These are phyloP conservation scores for Pogonophryne albipinna DNA, from an alignment of 2,797 vertebrate species.

Conservation along the genomic window DNA sequence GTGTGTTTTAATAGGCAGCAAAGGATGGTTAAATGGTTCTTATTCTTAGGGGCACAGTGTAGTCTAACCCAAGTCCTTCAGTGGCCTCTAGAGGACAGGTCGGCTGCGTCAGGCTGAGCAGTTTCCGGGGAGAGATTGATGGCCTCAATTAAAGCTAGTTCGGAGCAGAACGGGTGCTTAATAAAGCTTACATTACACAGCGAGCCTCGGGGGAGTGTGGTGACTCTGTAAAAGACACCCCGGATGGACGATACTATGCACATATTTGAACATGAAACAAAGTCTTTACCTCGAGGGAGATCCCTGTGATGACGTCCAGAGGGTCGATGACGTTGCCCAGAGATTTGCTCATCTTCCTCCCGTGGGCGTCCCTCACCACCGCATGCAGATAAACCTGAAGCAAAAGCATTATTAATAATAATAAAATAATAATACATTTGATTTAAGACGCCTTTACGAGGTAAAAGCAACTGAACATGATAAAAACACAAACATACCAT, in stretches of 20 bases:
- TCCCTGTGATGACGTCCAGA: slow-evolving; percentile 92
- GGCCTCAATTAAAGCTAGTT: slow-evolving; percentile 77
- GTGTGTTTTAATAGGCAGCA: slow-evolving; percentile 25
- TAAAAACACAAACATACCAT: no score
- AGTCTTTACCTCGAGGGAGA: slow-evolving; percentile 88
- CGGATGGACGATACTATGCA: slow-evolving; percentile 21
- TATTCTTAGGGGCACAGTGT: slow-evolving; percentile 7
- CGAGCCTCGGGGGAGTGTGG: slow-evolving; percentile 40
- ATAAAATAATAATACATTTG: no score
- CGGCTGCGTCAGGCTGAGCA: slow-evolving; percentile 34
- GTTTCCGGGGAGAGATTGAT: slow-evolving; percentile 66
- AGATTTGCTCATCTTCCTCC: slow-evolving; percentile 97
- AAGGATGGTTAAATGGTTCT: slow-evolving; percentile 21
- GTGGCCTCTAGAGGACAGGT: slow-evolving; percentile 77
- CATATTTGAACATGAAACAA: slow-evolving; percentile 39
- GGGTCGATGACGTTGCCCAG: slow-evolving; percentile 96
- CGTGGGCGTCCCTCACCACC: slow-evolving; percentile 93
- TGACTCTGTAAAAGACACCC: slow-evolving; percentile 48
- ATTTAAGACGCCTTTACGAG: no score
- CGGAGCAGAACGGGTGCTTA: slow-evolving; percentile 61
- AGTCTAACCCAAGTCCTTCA: slow-evolving; percentile 59
- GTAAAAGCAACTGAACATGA: no score
- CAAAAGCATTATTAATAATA: no score
- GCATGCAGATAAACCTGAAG: slow-evolving; percentile 93
- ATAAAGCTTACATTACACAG: slow-evolving; percentile 72